A percentile compares a stretch with the other conserved stretches of the same genome.
These are phyloP conservation scores for Nematopogon swammerdamellus DNA, from an alignment of 2,888 invertebrate genomes.

Conservation along the genomic window DNA sequence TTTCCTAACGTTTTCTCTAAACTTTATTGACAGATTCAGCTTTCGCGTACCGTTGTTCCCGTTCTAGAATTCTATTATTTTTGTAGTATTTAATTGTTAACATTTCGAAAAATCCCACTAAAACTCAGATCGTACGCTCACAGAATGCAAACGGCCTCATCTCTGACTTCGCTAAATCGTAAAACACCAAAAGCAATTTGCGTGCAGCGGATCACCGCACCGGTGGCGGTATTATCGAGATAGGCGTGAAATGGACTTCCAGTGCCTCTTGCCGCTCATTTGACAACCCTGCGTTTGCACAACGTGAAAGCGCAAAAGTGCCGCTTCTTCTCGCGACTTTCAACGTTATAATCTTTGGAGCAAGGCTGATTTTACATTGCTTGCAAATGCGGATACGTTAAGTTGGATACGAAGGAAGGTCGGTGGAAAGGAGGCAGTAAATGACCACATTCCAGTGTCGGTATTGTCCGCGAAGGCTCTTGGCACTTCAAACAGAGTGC, in stretches of 20 bases:
- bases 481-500: not conserved
- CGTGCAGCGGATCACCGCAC: constrained; percentile 17
- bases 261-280: not conserved
- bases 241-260: not conserved
- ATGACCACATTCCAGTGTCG: not conserved
- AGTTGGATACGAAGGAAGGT: not conserved
- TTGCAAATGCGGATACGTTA: not conserved
- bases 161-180: constrained; percentile 19
- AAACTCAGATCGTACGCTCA: too few relatives aligned
- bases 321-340: not conserved
- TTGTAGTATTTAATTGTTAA: too few relatives aligned
- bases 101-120: too few relatives aligned
- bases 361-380: not conserved
- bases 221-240: not conserved
- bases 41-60: too few relatives aligned
- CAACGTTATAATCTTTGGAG: not conserved
- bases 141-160: not conserved
- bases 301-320: not conserved
- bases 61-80: too few relatives aligned
- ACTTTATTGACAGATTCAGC: too few relatives aligned
- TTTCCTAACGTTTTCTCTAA: too few relatives aligned
- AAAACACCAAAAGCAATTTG: constrained; percentile 46
- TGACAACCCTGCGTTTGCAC: not conserved
- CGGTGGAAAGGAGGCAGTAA: not conserved
- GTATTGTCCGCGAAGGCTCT: not conserved